A percentile compares a stretch with the other conserved stretches of the same genome.
Conservation (phyloP, 2,888 invertebrate genomes). For the Drosophila fungiperda region DNA sequence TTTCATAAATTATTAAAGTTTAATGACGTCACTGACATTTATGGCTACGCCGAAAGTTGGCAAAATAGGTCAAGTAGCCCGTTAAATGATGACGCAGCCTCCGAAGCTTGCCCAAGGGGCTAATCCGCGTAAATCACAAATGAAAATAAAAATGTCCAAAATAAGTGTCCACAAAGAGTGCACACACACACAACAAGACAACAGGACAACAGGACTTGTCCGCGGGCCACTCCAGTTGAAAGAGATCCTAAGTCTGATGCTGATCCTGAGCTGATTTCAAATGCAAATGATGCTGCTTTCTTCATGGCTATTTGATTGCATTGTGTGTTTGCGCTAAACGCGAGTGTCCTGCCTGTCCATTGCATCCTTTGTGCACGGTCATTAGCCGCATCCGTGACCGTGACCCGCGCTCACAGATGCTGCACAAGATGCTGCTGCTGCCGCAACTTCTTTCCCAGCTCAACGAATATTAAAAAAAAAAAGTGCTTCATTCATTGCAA, state of each 20-base stretch:
- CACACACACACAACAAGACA: conserved; percentile 21
- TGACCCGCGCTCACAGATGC: conserved; percentile 53
- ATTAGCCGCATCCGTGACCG: conserved; percentile 76
- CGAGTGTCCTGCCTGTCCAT: conserved; percentile 62
- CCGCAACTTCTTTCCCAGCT: conserved; percentile 38
- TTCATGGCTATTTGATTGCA: conserved; percentile 73
- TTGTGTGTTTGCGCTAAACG: conserved; percentile 66
- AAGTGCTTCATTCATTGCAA: conserved; percentile 40
- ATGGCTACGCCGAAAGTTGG: conserved; percentile 71
- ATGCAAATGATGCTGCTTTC: conserved; percentile 69
- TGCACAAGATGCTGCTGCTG: conserved; percentile 60
- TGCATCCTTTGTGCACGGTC: conserved; percentile 67
- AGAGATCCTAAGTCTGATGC: conserved; percentile 18
- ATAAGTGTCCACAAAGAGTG: conserved; percentile 75
- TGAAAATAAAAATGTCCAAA: conserved; percentile 79
- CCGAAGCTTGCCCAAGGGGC: conserved; percentile 32
- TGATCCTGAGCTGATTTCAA: conserved; percentile 73
- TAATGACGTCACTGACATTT: conserved; percentile 78
- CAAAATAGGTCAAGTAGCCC: conserved; percentile 78
- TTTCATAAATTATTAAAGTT: conserved; percentile 77
- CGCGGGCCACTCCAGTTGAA: conserved; percentile 30
- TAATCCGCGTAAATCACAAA: conserved; percentile 79
- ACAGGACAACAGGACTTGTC: conserved; percentile 19
- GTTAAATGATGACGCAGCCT: conserved; percentile 65
- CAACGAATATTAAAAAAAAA: not conserved